Conservation (phyloP, 2,113 vertebrate genomes). For the Acrocephalus kingi region DNA sequence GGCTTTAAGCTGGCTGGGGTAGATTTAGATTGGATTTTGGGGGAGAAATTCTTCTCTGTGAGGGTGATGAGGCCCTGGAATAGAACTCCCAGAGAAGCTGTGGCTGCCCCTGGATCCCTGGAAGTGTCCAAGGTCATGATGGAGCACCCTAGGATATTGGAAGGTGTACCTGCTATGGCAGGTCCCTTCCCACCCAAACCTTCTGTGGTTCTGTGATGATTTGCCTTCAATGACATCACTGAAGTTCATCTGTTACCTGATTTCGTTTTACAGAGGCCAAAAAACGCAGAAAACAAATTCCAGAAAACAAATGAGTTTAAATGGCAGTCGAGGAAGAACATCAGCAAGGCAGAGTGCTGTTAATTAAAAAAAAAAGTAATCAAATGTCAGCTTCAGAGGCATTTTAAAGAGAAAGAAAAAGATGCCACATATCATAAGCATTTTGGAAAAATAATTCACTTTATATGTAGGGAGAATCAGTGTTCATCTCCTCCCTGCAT, state of each 20-base stretch:
- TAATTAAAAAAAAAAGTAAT: neutral
- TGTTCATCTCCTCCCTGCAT: neutral
- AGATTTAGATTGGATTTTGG: neutral
- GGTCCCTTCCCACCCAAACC: neutral
- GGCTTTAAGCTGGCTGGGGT: neutral
- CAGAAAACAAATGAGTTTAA: neutral
- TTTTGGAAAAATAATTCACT: neutral
- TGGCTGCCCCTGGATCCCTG: neutral
- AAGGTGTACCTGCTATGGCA: neutral
- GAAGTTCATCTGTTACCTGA: neutral
- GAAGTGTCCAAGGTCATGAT: fast-evolving
- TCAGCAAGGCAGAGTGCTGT: neutral
- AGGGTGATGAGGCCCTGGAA: neutral
- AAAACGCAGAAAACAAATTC: neutral
- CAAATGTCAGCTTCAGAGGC: neutral
- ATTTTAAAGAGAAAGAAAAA: neutral
- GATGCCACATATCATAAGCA: neutral
- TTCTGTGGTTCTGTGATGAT: neutral
- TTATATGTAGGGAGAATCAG: neutral
- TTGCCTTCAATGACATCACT: neutral
- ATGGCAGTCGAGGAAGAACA: neutral
- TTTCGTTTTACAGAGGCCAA: neutral
- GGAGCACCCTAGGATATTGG: neutral
- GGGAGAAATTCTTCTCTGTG: neutral
- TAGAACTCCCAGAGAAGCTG: neutral